Conservation (phyloP, 2,888 invertebrate genomes). For the Phlogophora meticulosa region DNA sequence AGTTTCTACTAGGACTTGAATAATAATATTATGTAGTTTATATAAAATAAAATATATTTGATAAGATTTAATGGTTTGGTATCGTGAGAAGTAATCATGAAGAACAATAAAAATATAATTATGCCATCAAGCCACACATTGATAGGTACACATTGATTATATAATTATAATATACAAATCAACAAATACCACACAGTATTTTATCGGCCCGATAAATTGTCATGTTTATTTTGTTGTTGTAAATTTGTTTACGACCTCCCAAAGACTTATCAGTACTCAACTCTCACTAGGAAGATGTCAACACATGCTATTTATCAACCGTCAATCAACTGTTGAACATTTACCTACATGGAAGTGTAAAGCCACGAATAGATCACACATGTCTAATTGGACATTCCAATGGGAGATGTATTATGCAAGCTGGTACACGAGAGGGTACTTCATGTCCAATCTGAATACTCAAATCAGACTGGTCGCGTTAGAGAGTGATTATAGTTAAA, state of each 20-base stretch:
- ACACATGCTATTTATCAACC: slow-evolving; percentile 82
- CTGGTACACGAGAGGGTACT: slow-evolving; percentile 49
- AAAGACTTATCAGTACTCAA: slow-evolving; percentile 78
- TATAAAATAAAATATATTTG: slow-evolving; percentile 42
- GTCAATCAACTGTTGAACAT: slow-evolving; percentile 76
- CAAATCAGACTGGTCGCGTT: slow-evolving; percentile 46
- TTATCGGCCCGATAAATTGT: slow-evolving; percentile 66
- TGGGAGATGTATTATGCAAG: slow-evolving; percentile 56
- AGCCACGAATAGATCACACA: slow-evolving; percentile 63
- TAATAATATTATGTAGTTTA: slow-evolving; percentile 42
- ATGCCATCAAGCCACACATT: slow-evolving; percentile 30
- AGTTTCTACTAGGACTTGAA: slow-evolving; percentile 40
- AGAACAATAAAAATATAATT: slow-evolving; percentile 50
- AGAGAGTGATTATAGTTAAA: slow-evolving; percentile 7
- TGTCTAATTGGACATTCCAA: slow-evolving; percentile 50
- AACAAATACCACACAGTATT: slow-evolving; percentile 44
- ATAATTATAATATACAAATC: slow-evolving; percentile 49
- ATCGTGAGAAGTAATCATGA: slow-evolving; percentile 26
- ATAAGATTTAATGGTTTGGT: slow-evolving; percentile 48
- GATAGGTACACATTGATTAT: slow-evolving; percentile 30
- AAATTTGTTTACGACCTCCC: slow-evolving; percentile 76
- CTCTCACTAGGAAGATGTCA: slow-evolving; percentile 81
- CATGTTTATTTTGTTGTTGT: slow-evolving; percentile 72
- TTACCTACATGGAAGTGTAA: slow-evolving; percentile 68
- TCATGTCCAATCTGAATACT: slow-evolving; percentile 59